A percentile compares a stretch with the other conserved stretches of the same genome.
Conservation (phyloP, 2,113 vertebrate genomes). For the Trachemys scripta region DNA sequence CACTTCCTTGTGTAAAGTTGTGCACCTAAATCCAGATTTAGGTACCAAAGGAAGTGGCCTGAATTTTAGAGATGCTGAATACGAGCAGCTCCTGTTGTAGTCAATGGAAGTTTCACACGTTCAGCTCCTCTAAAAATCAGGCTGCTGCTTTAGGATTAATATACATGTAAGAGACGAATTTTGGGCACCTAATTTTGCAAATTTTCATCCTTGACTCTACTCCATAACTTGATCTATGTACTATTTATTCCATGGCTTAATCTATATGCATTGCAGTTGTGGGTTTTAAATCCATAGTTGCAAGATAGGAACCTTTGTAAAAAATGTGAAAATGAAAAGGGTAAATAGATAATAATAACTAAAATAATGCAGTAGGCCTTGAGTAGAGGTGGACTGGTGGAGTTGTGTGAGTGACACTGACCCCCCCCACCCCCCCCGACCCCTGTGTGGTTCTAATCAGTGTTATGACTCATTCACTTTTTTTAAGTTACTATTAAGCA, state of each 20-base stretch:
- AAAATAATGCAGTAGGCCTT: neutral
- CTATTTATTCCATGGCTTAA: neutral
- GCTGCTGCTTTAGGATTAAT: neutral
- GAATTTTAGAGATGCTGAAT: neutral
- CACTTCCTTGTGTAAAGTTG: neutral
- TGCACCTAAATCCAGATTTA: neutral
- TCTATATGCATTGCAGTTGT: neutral
- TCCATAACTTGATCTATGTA: neutral
- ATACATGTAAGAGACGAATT: neutral
- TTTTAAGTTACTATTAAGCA: neutral
- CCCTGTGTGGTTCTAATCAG: neutral
- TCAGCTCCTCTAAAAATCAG: neutral
- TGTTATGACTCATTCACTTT: neutral
- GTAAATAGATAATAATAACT: neutral
- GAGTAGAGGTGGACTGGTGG: neutral
- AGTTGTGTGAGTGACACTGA: neutral
- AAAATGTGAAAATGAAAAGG: neutral
- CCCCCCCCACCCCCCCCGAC: too few relatives aligned
- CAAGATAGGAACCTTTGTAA: neutral
- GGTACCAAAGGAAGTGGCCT: neutral
- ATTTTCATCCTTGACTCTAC: neutral
- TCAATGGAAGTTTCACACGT: neutral
- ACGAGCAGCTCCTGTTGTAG: neutral
- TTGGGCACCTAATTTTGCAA: neutral
- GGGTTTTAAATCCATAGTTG: neutral